Conservation (phyloP, 2,888 invertebrate genomes). For the Orthonychiurus folsomi region DNA sequence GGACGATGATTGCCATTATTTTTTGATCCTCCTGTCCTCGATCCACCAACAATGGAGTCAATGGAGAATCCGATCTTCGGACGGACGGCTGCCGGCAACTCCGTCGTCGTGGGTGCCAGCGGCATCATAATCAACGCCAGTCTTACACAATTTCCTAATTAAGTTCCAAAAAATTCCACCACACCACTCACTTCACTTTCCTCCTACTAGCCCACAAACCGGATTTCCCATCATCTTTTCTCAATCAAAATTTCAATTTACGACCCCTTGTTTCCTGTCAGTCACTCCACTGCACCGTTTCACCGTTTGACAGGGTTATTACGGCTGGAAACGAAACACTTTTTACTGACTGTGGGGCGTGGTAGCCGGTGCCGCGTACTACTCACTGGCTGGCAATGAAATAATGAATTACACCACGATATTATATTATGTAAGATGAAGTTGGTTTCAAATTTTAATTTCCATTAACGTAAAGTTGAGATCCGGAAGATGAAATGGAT, state of each 20-base stretch:
- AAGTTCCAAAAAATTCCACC: background rate
- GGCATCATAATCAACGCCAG: slow-evolving; percentile 62
- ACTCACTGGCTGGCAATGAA: no score
- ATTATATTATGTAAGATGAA: background rate
- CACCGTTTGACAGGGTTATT: no score
- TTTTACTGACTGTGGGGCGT: no score
- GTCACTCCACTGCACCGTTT: no score
- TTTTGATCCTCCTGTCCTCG: slow-evolving; percentile 27
- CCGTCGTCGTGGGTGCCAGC: slow-evolving; percentile 85
- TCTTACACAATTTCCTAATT: slow-evolving; percentile 13
- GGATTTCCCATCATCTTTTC: background rate
- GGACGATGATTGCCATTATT: slow-evolving; percentile 15
- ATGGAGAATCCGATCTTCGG: slow-evolving; percentile 91
- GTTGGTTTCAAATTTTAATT: background rate
- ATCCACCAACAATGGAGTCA: slow-evolving; percentile 78
- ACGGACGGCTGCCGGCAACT: slow-evolving; percentile 74
- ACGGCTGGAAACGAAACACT: no score
- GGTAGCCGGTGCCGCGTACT: no score
- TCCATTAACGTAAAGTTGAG: background rate
- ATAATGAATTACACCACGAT: no score
- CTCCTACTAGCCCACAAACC: background rate
- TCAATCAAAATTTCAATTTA: no score
- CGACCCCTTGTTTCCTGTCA: no score
- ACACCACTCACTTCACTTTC: background rate
- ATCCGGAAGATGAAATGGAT: background rate